Percentiles rank a stretch among this genome's conserved stretches.
phyloP scores from a whole-genome alignment of 1,140 invertebrate species.

The Pogonognathellus flavescens region DNA sequence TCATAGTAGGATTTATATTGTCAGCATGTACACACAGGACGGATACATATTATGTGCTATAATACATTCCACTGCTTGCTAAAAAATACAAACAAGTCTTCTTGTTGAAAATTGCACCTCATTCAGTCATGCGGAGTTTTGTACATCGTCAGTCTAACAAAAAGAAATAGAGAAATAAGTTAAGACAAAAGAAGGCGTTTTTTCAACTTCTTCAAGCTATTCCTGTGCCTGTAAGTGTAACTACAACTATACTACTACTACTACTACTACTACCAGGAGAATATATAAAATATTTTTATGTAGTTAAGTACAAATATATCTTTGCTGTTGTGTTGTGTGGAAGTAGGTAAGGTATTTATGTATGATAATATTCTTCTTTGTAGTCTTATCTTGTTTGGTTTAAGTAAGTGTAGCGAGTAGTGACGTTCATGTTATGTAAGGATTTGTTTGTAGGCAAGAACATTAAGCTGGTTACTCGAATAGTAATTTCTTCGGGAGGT shows the following conservation, averaged over 20 bases:
- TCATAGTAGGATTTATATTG: not conserved
- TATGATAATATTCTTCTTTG: too few relatives aligned
- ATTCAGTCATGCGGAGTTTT: not conserved
- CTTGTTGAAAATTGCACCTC: conserved; percentile 3
- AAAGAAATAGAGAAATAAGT: conserved; percentile 1
- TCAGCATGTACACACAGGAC: not conserved
- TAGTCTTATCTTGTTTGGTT: too few relatives aligned
- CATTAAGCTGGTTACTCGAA: conserved; percentile 29
- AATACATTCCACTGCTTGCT: conserved; percentile 7
- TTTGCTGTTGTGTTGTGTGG: too few relatives aligned
- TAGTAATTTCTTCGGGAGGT: conserved; percentile 35
- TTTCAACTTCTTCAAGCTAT: conserved; percentile 13
- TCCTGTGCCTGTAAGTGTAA: not conserved
- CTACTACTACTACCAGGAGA: too few relatives aligned
- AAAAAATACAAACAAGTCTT: not conserved
- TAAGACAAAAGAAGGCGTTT: conserved; percentile 44
- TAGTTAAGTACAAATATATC: too few relatives aligned
- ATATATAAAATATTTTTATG: too few relatives aligned
- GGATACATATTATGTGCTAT: conserved; percentile 1
- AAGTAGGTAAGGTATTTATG: too few relatives aligned
- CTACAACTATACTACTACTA: too few relatives aligned
- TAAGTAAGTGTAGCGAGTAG: not conserved
- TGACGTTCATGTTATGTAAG: not conserved
- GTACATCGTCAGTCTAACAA: not conserved
- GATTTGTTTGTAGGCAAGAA: conserved; percentile 32